Conservation (phyloP, 2,113 vertebrate genomes). For the Corvus hawaiiensis region DNA sequence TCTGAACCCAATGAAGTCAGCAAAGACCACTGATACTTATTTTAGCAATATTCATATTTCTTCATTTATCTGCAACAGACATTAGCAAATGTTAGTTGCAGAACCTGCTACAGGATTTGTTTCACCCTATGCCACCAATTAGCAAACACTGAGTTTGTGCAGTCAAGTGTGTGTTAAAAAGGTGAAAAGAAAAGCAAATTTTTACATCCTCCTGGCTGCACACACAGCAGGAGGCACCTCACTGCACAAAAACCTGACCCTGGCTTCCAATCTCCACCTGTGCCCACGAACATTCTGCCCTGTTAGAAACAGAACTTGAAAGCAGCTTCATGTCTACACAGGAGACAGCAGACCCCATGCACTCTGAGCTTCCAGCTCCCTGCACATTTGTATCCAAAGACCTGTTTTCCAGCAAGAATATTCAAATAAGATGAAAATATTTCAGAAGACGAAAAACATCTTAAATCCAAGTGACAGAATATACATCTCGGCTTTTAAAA, state of each 20-base stretch:
- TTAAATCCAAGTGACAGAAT: slow-evolving; percentile 15
- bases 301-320: background rate
- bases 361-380: background rate
- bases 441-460: background rate
- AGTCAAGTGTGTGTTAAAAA: background rate
- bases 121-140: background rate
- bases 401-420: slow-evolving; percentile 16
- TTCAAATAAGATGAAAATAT: slow-evolving; percentile 44
- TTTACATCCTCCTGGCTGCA: background rate
- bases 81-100: background rate
- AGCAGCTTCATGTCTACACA: background rate
- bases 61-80: background rate
- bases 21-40: background rate
- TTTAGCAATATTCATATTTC: background rate
- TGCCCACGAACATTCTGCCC: background rate
- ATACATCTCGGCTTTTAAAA: background rate
- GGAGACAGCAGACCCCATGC: background rate
- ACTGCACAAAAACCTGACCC: background rate
- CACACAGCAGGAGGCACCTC: background rate
- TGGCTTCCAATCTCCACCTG: background rate
- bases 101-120: background rate
- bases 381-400: background rate
- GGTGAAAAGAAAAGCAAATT: background rate
- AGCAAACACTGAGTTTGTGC: background rate
- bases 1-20: background rate